A percentile compares a stretch with the other conserved stretches of the same genome.
Conservation (phyloP, 2,888 invertebrate genomes). For the Sesia bembeciformis region DNA sequence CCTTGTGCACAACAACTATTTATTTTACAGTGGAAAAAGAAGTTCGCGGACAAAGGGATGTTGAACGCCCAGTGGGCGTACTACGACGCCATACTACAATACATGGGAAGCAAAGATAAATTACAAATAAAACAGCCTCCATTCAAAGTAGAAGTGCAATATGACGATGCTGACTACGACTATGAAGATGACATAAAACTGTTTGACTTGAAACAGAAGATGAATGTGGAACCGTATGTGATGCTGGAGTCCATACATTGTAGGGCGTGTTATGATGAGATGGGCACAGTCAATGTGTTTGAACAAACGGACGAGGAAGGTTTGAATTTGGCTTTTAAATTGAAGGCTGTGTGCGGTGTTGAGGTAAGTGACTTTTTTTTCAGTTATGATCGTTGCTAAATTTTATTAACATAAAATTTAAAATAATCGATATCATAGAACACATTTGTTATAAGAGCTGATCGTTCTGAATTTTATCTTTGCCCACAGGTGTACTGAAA, state of each 20-base stretch:
- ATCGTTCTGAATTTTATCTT: no score
- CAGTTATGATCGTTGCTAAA: no score
- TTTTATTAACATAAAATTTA: no score
- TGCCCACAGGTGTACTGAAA: no score
- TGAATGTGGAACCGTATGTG: constrained; percentile 34
- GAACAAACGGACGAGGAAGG: constrained; percentile 38
- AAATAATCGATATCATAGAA: no score
- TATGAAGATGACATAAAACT: constrained; percentile 58
- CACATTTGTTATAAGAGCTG: no score
- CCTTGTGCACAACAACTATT: neutral
- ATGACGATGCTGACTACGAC: constrained; percentile 31
- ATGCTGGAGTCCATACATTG: constrained; percentile 29
- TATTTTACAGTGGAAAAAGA: constrained; percentile 55
- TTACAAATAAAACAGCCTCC: constrained; percentile 12
- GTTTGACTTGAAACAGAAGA: constrained; percentile 46
- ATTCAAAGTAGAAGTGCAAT: neutral
- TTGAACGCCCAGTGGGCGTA: constrained; percentile 61
- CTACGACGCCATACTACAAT: constrained; percentile 45
- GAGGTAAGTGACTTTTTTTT: constrained; percentile 27
- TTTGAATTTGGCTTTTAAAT: constrained; percentile 40
- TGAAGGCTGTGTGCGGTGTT: constrained; percentile 43
- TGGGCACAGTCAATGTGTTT: constrained; percentile 42
- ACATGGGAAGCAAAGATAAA: constrained; percentile 25
- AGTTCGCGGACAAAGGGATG: constrained; percentile 57
- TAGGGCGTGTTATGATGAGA: constrained; percentile 41